Evolutionary conservation across 2,113 vertebrate species (phyloP).

Genomic region (Herpailurus yagouaroundi): DNA sequence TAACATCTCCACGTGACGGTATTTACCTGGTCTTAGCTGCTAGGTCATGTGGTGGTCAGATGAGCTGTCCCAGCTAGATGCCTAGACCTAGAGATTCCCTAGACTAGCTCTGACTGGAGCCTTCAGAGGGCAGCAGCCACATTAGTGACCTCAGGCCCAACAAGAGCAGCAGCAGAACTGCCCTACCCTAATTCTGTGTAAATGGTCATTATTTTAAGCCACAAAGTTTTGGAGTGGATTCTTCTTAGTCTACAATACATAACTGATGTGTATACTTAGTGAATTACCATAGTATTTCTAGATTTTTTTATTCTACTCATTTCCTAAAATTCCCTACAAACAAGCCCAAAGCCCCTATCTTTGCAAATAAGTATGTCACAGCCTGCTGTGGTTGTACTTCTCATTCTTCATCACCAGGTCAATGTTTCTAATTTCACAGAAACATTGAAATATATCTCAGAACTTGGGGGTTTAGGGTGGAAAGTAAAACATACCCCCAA

Average conservation of each 20-base stretch:
- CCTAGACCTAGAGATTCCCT: neutral
- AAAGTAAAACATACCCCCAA: slow-evolving; percentile 6
- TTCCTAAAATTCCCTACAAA: slow-evolving; percentile 33
- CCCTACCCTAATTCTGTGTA: neutral
- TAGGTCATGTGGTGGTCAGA: neutral
- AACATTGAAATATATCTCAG: slow-evolving; percentile 27
- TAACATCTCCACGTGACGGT: neutral
- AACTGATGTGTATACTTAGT: neutral
- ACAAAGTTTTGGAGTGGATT: neutral
- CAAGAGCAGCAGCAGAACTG: neutral
- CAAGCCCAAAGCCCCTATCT: slow-evolving; percentile 16
- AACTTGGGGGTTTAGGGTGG: slow-evolving; percentile 3
- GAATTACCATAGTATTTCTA: neutral
- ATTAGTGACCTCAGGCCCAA: neutral
- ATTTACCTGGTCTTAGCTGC: neutral
- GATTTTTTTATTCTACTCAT: neutral
- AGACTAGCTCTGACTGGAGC: neutral
- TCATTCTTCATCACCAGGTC: slow-evolving; percentile 27
- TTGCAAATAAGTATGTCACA: neutral
- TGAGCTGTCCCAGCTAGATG: neutral
- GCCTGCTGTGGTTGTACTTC: neutral
- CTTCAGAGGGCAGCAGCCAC: neutral
- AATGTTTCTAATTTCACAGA: slow-evolving; percentile 36
- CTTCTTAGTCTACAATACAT: neutral
- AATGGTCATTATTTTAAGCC: neutral